A percentile compares a stretch with the other conserved stretches of the same genome.
Evolutionary conservation across 2,113 vertebrate species (phyloP).

Genomic region (Zapus hudsonius): DNA sequence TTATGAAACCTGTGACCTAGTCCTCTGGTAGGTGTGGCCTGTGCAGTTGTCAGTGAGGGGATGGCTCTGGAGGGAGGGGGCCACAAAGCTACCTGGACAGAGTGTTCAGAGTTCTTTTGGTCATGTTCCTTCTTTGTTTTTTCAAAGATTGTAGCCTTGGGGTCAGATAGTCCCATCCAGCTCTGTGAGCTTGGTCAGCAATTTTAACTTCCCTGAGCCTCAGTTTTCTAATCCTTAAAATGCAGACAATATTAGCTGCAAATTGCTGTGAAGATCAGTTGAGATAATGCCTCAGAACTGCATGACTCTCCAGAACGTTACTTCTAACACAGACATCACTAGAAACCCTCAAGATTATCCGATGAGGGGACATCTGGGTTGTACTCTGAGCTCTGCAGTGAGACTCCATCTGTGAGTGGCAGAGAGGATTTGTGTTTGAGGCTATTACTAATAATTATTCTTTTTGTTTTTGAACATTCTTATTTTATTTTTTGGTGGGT

Average conservation of each 20-base stretch:
- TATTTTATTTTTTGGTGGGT: too few species aligned
- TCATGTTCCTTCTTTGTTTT: too few species aligned
- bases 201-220: background rate
- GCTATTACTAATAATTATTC: slow-evolving; percentile 48
- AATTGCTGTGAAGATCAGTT: background rate
- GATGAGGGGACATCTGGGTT: background rate
- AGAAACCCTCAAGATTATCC: background rate
- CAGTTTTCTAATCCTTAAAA: background rate
- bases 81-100: background rate
- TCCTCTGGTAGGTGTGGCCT: too few species aligned
- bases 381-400: background rate
- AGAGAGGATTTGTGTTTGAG: slow-evolving; percentile 8
- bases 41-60: accelerated
- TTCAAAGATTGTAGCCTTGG: background rate
- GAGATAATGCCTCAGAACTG: background rate
- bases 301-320: background rate
- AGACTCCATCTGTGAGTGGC: background rate
- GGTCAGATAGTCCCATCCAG: background rate
- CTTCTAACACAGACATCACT: background rate
- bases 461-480: too few species aligned
- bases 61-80: background rate
- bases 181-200: background rate
- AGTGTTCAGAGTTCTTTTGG: background rate
- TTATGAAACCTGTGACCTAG: too few species aligned
- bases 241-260: background rate